phyloP scores from a whole-genome alignment of 2,888 invertebrate species.

The Blera fallax region DNA sequence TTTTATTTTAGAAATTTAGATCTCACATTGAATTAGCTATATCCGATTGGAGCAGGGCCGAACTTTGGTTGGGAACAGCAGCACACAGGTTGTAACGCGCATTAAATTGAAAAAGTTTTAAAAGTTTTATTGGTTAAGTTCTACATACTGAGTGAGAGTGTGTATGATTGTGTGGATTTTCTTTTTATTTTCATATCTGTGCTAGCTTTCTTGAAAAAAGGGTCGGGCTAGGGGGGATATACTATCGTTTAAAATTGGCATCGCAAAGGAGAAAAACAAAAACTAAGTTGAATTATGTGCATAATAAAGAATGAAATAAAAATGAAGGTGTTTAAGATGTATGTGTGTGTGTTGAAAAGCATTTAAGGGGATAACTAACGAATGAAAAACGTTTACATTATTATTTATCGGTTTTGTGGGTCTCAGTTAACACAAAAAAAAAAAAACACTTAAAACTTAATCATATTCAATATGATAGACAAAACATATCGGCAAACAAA shows the following conservation, averaged over 20 bases:
- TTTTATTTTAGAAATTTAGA: conserved; percentile 69
- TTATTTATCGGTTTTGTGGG: conserved; percentile 3
- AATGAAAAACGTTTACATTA: conserved; percentile 4
- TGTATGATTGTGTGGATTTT: conserved; percentile 46
- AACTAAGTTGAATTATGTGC: conserved; percentile 51
- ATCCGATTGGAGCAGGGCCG: conserved; percentile 73
- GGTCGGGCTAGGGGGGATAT: background rate
- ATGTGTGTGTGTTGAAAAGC: conserved; percentile 48
- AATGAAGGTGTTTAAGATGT: conserved; percentile 35
- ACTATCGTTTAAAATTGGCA: conserved; percentile 23
- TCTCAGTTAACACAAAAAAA: conserved; percentile 32
- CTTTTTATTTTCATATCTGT: conserved; percentile 12
- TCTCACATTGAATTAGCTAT: conserved; percentile 74
- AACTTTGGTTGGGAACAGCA: conserved; percentile 63
- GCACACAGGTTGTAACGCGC: conserved; percentile 21
- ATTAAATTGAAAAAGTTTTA: conserved; percentile 69
- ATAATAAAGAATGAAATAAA: conserved; percentile 17
- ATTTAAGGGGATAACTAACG: conserved; percentile 22
- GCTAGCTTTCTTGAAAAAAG: conserved; percentile 6
- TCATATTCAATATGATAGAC: conserved; percentile 21
- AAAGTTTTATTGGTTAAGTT: conserved; percentile 36
- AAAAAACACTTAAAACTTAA: conserved; percentile 43
- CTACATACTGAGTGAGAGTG: conserved; percentile 47
- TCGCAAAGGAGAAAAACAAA: conserved; percentile 13
- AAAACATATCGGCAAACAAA: conserved; percentile 48